A percentile compares a stretch with the other conserved stretches of the same genome.
phyloP scores from a whole-genome alignment of 2,113 vertebrate species.

The Menura novaehollandiae region DNA sequence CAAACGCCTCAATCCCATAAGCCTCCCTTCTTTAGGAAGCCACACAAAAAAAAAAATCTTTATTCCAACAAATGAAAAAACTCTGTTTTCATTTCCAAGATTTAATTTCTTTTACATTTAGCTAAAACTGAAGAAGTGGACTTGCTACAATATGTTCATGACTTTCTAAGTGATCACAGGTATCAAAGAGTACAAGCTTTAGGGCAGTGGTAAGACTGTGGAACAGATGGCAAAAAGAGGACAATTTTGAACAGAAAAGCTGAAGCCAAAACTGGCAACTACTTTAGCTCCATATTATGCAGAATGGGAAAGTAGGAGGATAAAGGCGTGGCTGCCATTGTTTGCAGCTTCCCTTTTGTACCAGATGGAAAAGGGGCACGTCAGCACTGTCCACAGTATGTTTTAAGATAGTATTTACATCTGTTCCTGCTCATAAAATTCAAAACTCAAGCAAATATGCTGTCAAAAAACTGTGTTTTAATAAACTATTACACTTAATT shows the following conservation, averaged over 20 bases:
- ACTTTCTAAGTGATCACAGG: neutral
- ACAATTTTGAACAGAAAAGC: neutral
- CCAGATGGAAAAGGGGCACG: neutral
- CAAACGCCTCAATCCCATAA: neutral
- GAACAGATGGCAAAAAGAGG: conserved; percentile 9
- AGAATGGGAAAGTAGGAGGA: conserved; percentile 19
- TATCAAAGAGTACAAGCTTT: neutral
- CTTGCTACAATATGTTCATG: neutral
- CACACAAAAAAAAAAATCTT: neutral
- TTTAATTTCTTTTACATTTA: neutral
- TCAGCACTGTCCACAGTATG: neutral
- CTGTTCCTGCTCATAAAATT: neutral
- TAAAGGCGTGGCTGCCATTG: conserved; percentile 10
- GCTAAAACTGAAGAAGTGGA: neutral
- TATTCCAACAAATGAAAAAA: conserved; percentile 1
- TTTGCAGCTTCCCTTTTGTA: conserved; percentile 7
- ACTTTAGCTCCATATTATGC: neutral
- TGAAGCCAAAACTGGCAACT: neutral
- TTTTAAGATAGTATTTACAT: neutral
- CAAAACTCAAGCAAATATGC: neutral
- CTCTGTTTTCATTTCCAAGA: neutral
- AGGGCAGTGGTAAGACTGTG: neutral
- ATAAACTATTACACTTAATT: neutral
- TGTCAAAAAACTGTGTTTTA: neutral
- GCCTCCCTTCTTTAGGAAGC: neutral